Evolutionary conservation across 2,797 vertebrate species (phyloP).

Genomic region (Sciaenops ocellatus): DNA sequence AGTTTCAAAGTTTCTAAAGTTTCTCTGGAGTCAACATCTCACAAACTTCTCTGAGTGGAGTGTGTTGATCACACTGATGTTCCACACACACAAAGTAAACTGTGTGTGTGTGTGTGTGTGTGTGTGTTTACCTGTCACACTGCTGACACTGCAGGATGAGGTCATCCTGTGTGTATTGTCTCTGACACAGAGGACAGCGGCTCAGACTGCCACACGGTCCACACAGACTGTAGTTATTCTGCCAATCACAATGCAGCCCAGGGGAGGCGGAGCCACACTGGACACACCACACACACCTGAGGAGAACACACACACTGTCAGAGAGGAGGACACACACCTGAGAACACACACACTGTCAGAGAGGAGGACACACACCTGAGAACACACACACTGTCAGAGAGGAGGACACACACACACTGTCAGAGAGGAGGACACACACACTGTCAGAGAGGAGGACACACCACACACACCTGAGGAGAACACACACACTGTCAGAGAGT

Average conservation of each 20-base stretch:
- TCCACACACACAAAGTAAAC: too few species aligned
- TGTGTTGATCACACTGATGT: neutral
- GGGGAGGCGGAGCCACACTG: conserved; percentile 94
- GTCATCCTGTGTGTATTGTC: conserved; percentile 90
- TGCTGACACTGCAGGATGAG: conserved; percentile 95
- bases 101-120: neutral
- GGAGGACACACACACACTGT: too few species aligned
- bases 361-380: too few species aligned
- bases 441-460: too few species aligned
- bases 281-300: conserved; percentile 96
- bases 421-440: too few species aligned
- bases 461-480: too few species aligned
- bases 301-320: conserved; percentile 11
- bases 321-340: neutral
- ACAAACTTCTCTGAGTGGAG: neutral
- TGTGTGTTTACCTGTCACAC: conserved; percentile 90
- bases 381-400: too few species aligned
- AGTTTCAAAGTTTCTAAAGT: too few species aligned
- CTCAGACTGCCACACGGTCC: conserved; percentile 93
- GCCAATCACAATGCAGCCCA: conserved; percentile 94
- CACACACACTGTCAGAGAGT: too few species aligned
- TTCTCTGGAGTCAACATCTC: too few species aligned
- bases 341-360: neutral
- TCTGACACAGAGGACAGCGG: conserved; percentile 89
- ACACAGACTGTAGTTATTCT: conserved; percentile 96